Conservation (phyloP, 2,888 invertebrate species). For the Ectobius pallidus region DNA sequence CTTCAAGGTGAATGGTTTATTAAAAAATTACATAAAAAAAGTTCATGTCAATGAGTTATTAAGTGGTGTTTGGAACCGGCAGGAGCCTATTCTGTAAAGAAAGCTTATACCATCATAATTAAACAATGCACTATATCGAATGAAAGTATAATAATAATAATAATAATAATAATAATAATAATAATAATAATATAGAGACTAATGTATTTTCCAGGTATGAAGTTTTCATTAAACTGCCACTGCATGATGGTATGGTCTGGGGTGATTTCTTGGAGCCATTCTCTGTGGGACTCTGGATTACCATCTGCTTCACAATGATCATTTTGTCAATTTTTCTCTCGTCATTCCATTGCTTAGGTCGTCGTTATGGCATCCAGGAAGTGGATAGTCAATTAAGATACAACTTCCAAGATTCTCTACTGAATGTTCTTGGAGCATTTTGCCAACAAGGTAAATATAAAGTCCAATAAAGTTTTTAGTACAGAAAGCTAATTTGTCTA, state of each 20-base stretch:
- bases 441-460: conserved; percentile 49
- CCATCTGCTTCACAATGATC: background rate
- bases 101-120: too few species aligned
- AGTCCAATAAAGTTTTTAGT: too few species aligned
- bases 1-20: too few species aligned
- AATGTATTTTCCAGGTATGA: background rate
- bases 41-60: too few species aligned
- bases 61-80: too few species aligned
- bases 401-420: conserved; percentile 28
- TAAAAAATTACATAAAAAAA: too few species aligned
- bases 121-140: too few species aligned
- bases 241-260: conserved; percentile 15
- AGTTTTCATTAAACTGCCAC: conserved; percentile 24
- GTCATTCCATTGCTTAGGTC: conserved; percentile 23
- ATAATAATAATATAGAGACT: too few species aligned
- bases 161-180: too few species aligned
- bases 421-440: conserved; percentile 45
- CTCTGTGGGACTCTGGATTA: conserved; percentile 7
- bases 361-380: conserved; percentile 28
- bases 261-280: conserved; percentile 26
- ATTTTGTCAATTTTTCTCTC: background rate
- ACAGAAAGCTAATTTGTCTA: too few species aligned
- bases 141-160: too few species aligned
- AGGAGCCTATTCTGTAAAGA: too few species aligned
- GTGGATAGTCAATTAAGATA: conserved; percentile 18